Evolutionary conservation across 2,113 vertebrate species (phyloP), one percentile per base, ranked within the genome.

Genomic region (Laticauda laticaudata): DNA sequence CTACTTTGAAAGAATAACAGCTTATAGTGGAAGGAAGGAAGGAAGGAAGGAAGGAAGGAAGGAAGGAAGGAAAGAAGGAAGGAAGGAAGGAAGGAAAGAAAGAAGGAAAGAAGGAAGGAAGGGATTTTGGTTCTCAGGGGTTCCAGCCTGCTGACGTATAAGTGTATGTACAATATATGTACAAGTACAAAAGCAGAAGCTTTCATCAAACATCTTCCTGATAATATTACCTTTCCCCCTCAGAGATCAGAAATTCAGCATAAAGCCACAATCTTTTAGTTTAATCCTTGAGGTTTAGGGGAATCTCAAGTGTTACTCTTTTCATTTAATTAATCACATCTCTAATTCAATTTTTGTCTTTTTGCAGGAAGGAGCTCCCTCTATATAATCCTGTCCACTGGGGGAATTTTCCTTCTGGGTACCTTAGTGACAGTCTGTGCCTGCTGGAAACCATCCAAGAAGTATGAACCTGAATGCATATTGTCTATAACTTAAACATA

Each of bases 381-480:
- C 92, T 99, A 99, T 96, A 99, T 99, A 97, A 99, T 99, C 97
- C 97, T 99, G 94, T 99, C 99, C 95, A 99, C 99, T 0, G 99
- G 99, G 0, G 99, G 99, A 92, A 99, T 99, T 97, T 99, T 99
- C 96, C 98, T 99, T 93, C 98, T 99, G 0, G 98, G 99, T 97
- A 99, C 99, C 94, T 97, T 99, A 98, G 99, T 99, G 96, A 99
- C 99, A 0, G 99, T 99, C 94, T 99, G 99, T 23, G 99, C 99
- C 96, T 99, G 99, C 97, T 99, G 99, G 99, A 99, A 99, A 95
- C 99, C 99, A 1, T 99, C 99, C 95, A 98, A 98, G 94, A 99
- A 99, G 98, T 99, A 98, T 15, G 98, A 87, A 39, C 55, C 57
- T 54, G 21, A 88, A 90, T 48, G 48, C 39, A 48, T 20, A 88